Evolutionary conservation across 2,888 invertebrate species (phyloP).

Genomic region (Ashinkailepas kermadecensis): DNA sequence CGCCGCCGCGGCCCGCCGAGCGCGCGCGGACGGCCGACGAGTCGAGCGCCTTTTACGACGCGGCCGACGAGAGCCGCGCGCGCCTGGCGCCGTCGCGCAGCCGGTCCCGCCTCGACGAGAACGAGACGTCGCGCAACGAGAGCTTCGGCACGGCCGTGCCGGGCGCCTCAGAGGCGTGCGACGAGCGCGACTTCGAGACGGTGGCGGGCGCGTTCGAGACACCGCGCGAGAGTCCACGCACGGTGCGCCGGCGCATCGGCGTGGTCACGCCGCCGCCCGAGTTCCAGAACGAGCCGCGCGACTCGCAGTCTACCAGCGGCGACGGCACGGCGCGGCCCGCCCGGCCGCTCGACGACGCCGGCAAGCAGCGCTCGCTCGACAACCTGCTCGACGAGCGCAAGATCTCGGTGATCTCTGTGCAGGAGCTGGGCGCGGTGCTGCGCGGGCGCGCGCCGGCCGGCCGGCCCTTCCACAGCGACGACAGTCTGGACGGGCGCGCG

Average conservation of each 20-base stretch:
- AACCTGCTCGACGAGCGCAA: slow-evolving; percentile 19
- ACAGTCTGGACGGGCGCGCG: slow-evolving; percentile 1
- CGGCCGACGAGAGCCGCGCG: slow-evolving; percentile 25
- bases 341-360: not conserved
- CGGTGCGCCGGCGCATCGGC: slow-evolving; percentile 28
- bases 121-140: slow-evolving; percentile 27
- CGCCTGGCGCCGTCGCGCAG: slow-evolving; percentile 23
- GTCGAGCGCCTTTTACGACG: slow-evolving; percentile 29
- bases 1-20: not conserved
- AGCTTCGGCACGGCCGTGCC: slow-evolving; percentile 22
- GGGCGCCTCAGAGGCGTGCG: not conserved
- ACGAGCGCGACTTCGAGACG: slow-evolving; percentile 4
- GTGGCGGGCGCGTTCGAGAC: not conserved
- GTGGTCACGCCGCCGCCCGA: slow-evolving; percentile 27
- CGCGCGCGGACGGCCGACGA: slow-evolving; percentile 13
- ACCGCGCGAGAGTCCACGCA: not conserved
- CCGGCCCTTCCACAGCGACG: slow-evolving; percentile 22
- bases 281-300: slow-evolving; percentile 18
- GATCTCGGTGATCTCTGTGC: slow-evolving; percentile 1
- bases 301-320: slow-evolving; percentile 16
- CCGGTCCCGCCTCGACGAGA: slow-evolving; percentile 27
- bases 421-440: slow-evolving; percentile 12
- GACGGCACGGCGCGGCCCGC: slow-evolving; percentile 1
- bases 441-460: not conserved
- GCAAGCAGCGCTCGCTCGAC: slow-evolving; percentile 14